Base-by-base conservation (phyloP, 2,797 vertebrate species). In the Hyperoplus lanceolatus region DNA sequence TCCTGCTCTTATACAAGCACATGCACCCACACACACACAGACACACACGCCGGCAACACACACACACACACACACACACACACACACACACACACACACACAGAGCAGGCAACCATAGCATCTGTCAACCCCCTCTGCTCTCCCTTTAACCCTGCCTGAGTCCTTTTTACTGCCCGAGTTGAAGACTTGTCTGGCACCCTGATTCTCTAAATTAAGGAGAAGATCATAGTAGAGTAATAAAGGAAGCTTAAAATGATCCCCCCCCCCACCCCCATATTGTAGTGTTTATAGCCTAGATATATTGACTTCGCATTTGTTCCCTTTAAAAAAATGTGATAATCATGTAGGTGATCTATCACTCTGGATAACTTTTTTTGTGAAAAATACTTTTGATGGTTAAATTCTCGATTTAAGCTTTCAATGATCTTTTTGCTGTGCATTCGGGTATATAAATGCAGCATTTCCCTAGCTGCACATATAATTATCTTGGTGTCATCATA, bases 81-180 rank as follows among this genome's bases (percentile, higher is more conserved):
- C 51, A 54, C 41, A 67, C 65, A 46, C 64, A 55, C 61, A 80
- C 65, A 46, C 64, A 55, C 53, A 80, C 36, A 36, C 41, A 62
- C 50, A 41, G 74, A 69, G 80, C 61, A 73, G 70, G 73, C 58
- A 55, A n/a, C 45, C 69, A 42, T 12, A 83, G 70, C 84, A 81
- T 82, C 82, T 80, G 74, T 77, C 70, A 70, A 4, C 59, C 67
- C 45, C 15, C 49, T 72, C 71, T 73, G 71, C 66, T 79, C 71
- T 80, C 4, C 80, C 70, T 46, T 49, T 41, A 70, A 76, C 77
- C 63, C 76, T 72, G 13, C 11, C 57, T 59, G 57, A 16, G n/a
- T 59, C 16, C 43, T 61, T 77, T 77, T 55, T 70, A 50, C 51
- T 38, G 67, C 21, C 54, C 45, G 48, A 59, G 14, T 66, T 53